Evolutionary conservation across 1,140 invertebrate genomes (phyloP).

Genomic region (Cataglyphis hispanica): DNA sequence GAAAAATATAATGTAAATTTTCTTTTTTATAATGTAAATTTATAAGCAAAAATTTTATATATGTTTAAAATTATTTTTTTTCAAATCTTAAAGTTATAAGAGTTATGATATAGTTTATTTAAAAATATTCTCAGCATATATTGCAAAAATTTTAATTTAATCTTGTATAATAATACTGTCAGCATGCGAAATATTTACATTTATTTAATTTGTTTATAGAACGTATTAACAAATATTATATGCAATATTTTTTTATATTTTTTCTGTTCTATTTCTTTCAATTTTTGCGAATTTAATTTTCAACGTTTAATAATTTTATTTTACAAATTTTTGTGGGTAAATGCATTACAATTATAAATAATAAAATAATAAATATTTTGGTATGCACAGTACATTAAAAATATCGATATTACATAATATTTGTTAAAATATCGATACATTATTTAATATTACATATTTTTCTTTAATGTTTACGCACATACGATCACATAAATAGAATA

Average conservation of each 20-base stretch:
- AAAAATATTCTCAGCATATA: background rate
- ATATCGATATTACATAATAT: background rate
- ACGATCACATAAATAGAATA: background rate
- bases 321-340: conserved; percentile 45
- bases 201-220: conserved; percentile 33
- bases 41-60: conserved; percentile 24
- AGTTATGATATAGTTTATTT: conserved; percentile 38
- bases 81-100: conserved; percentile 9
- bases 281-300: conserved; percentile 18
- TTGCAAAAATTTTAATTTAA: conserved; percentile 27
- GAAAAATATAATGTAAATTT: conserved; percentile 36
- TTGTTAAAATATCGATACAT: background rate
- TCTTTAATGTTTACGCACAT: background rate
- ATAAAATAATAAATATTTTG: background rate
- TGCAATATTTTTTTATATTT: background rate
- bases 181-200: background rate
- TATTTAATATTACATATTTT: background rate
- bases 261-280: background rate
- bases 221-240: conserved; percentile 11
- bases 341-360: conserved; percentile 30
- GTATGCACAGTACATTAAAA: background rate
- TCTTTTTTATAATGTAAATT: too few relatives aligned
- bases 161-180: conserved; percentile 26
- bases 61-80: conserved; percentile 39
- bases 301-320: background rate